Conservation (phyloP, 35 echinoderm and acorn worm species). For the Diadema setosum region DNA sequence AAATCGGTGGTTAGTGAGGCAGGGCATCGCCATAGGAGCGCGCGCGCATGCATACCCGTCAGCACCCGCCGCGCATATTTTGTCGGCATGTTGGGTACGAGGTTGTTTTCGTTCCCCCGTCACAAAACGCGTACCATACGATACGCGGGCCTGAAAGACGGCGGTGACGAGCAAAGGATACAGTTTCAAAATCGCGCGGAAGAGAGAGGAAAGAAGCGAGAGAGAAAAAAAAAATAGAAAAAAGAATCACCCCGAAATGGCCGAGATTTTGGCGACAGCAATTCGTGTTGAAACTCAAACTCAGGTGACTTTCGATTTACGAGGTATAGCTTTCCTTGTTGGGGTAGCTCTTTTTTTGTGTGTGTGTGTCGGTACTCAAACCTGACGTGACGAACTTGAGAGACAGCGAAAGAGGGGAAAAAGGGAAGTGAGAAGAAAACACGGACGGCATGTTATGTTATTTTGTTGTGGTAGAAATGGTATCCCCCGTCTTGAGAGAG, state of each 20-base stretch:
- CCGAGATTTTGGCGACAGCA: slow-evolving; percentile 1
- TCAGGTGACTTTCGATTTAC: slow-evolving; percentile 9
- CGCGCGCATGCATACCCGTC: neutral
- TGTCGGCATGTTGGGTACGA: neutral
- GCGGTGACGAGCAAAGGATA: slow-evolving; percentile 8
- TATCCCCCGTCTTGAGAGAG: too few species aligned
- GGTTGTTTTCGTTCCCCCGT: slow-evolving; percentile 7
- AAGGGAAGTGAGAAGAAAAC: too few species aligned
- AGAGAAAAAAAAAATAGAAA: neutral
- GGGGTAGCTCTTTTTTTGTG: too few species aligned
- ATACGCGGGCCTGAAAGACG: neutral
- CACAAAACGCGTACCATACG: slow-evolving; percentile 24
- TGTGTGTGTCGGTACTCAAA: too few species aligned
- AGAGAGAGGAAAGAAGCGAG: neutral
- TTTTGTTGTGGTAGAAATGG: too few species aligned
- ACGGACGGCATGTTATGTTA: too few species aligned
- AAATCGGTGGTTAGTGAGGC: too few species aligned
- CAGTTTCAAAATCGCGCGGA: neutral
- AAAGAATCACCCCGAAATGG: neutral
- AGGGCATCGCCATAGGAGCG: neutral
- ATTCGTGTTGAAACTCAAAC: neutral
- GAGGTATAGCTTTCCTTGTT: too few species aligned
- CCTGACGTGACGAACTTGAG: too few species aligned
- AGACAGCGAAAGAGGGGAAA: too few species aligned
- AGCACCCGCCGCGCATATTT: slow-evolving; percentile 6